Evolutionary conservation across 1,140 invertebrate species (phyloP).

Genomic region (Diabrotica undecimpunctata): DNA sequence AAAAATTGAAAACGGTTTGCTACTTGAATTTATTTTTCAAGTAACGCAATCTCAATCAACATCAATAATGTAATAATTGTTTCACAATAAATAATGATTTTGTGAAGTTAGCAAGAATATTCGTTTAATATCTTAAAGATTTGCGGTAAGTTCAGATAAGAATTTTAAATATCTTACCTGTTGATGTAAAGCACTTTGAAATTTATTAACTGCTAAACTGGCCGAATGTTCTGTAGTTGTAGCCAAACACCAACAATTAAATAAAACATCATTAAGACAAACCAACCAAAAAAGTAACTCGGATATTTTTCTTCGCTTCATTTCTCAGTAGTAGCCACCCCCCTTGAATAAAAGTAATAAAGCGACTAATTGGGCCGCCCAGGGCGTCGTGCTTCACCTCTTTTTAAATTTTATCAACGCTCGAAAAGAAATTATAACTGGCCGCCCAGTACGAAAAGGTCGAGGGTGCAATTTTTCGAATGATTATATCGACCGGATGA

Average conservation of each 20-base stretch:
- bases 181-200: slow-evolving; percentile 27
- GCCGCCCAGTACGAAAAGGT: slow-evolving; percentile 3
- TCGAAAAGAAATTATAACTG: slow-evolving; percentile 11
- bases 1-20: too few relatives aligned
- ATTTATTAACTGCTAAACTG: slow-evolving; percentile 21
- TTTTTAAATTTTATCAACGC: slow-evolving; percentile 1
- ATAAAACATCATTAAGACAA: slow-evolving; percentile 12
- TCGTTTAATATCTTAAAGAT: too few relatives aligned
- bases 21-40: too few relatives aligned
- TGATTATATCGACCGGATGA: too few relatives aligned
- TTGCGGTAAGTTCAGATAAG: too few relatives aligned
- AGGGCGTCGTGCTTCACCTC: not conserved
- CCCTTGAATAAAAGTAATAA: too few relatives aligned
- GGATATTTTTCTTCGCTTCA: slow-evolving; percentile 10
- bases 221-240: slow-evolving; percentile 6
- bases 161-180: slow-evolving; percentile 21
- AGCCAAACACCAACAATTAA: slow-evolving; percentile 20
- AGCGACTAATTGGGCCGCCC: not conserved
- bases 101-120: too few relatives aligned
- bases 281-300: slow-evolving; percentile 8
- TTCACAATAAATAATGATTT: too few relatives aligned
- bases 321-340: not conserved
- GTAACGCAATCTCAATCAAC: too few relatives aligned
- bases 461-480: not conserved
- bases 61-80: too few relatives aligned